Evolutionary conservation across 1,140 invertebrate species (phyloP), one percentile per base, ranked within the genome.

Genomic region (Pachypeltis micranthus): DNA sequence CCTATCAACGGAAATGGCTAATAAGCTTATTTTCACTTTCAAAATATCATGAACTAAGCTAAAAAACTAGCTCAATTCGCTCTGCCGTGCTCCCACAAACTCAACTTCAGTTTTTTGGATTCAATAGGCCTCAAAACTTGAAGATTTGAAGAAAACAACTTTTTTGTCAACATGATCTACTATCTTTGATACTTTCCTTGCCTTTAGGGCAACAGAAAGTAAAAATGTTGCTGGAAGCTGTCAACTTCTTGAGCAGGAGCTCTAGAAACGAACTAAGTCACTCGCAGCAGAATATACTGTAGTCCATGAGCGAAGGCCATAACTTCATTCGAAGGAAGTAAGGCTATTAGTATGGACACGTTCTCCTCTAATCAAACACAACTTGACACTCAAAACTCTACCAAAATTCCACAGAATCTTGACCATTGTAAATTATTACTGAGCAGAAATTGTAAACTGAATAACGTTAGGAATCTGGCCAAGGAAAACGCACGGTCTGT

Each of bases 281-380:
- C 31, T 39, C 31, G 31, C 7, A 39, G 16, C 7, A 39, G 31
- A 39, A 16, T 39, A 39, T 51, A 14, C 14, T 21, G 24, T 54
- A 51, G 24, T 54, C 24, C 34, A 57, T 55, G 34, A 62, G 55
- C 60, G 54, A 61, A 65, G 54, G 57, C 61, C 59, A 19, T 26
- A 62, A 60, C 56, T 60, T 60, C 21, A 27, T 59, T 16, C 10
- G 54, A 54, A 21, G 19, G 21, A 62, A 26, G n/a, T 54, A 24
- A 7, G 21, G 34, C 27, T 29, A 28, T 26, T 31, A 60, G 23
- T 10, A 27, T 31, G 23, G 34, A 60, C 31, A 60, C 14, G 26
- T 24, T 21, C 31, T 39, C 31, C 7, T 14, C 4, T 4, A 21
- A 51, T 51, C 12, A 4, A 14, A 51, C 47, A 51, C 12, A 51